Evolutionary conservation across 1,140 invertebrate genomes (phyloP), one percentile per base, ranked within the genome.

Genomic region (Magallana gigas): DNA sequence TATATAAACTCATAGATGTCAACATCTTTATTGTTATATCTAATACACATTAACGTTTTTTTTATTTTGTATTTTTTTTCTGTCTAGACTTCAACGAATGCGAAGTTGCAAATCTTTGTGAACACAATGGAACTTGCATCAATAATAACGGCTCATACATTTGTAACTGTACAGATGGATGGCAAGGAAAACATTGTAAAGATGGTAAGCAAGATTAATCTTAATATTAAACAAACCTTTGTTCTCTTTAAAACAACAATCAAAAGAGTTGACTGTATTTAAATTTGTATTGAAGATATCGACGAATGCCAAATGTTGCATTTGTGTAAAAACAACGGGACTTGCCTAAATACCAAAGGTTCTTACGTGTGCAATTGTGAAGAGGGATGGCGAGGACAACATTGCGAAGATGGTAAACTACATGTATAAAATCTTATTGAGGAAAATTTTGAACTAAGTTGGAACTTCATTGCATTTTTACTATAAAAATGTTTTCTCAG

Each of bases 381-480:
- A 0, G 56, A 18, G 4, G 80, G 80, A 12, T 87, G 81, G 60
- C 36, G 59, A 60, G 81, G 60, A 12, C 23, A 62, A 7, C 36
- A 56, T 48, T 87, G 94, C 88, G 94, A 95, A 62, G 89, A 91
- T 83, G 90, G 85, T 85, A 85, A 23, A 16, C 96, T 59, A 23
- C 11, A 83, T 6, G 36, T 48, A 48, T 48, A 48, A 2, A 48
- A 48, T 48, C 36, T 48, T 23, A 23, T 23, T 23, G 23, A 23
- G 23, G 23, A 23, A 23, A 23, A 23, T 23, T 23, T 23, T 23
- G 23, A 23, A 48, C 5, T 48, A 48, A 48, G 0, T 48, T 48
- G 36, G 5, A 2, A 48, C 2, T 48, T 48, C 0, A 48, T 48
- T 48, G 5, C 36, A 5, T 48, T 48, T 48, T 4, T 4, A 48